These are phyloP conservation scores for Hymenopus coronatus DNA, from an alignment of 2,888 invertebrate genomes.

Conservation along the genomic window DNA sequence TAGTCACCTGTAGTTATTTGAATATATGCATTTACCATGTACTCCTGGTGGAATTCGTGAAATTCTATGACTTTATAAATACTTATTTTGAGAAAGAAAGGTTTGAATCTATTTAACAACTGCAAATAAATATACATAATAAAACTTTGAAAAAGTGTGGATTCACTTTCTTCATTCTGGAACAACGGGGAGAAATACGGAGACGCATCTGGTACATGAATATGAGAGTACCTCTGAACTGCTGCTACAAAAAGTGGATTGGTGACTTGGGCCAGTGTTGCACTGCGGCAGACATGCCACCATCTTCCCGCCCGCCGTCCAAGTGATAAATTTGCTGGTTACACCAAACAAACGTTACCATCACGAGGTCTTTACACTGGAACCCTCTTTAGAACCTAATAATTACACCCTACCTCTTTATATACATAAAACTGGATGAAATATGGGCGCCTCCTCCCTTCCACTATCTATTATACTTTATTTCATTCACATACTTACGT, in stretches of 20 bases:
- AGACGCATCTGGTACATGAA: too few relatives aligned
- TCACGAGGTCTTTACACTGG: conserved; percentile 10
- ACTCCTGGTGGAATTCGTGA: too few relatives aligned
- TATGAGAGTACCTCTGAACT: too few relatives aligned
- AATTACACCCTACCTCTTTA: conserved; percentile 12
- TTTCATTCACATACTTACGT: conserved; percentile 3
- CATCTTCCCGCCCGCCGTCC: not conserved
- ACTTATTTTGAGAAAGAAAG: too few relatives aligned
- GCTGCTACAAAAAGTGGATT: not conserved
- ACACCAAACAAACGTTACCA: conserved; percentile 14
- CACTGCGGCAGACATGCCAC: not conserved
- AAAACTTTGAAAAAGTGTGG: too few relatives aligned
- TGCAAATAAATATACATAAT: too few relatives aligned
- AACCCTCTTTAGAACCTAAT: conserved; percentile 11
- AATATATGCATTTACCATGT: too few relatives aligned
- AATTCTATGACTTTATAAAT: too few relatives aligned
- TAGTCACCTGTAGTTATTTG: too few relatives aligned
- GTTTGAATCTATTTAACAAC: too few relatives aligned
- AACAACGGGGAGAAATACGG: too few relatives aligned
- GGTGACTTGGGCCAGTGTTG: not conserved
- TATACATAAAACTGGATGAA: conserved; percentile 16
- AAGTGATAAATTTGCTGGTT: conserved; percentile 14
- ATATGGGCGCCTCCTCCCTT: not conserved
- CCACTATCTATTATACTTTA: conserved; percentile 10
- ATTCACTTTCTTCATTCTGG: too few relatives aligned